phyloP scores from a whole-genome alignment of 2,113 vertebrate genomes.

The Hippotragus niger region DNA sequence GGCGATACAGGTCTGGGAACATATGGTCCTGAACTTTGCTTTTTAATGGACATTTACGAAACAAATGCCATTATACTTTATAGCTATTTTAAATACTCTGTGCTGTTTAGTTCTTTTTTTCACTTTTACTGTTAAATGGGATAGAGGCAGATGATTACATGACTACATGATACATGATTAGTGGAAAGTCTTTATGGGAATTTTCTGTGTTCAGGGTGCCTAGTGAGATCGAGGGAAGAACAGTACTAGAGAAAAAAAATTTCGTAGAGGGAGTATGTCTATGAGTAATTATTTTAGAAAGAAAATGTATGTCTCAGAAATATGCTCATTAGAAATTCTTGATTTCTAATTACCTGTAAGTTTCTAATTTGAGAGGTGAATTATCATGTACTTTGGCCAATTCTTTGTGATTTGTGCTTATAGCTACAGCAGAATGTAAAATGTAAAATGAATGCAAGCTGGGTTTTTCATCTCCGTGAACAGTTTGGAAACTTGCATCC shows the following conservation, averaged over 20 bases:
- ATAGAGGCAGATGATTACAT: background rate
- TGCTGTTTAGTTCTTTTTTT: background rate
- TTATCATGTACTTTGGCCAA: background rate
- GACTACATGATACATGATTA: background rate
- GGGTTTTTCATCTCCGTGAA: constrained; percentile 36
- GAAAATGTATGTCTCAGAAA: constrained; percentile 23
- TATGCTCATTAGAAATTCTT: constrained; percentile 43
- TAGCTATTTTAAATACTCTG: background rate
- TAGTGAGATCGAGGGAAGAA: background rate
- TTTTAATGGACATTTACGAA: constrained; percentile 25
- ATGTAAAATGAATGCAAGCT: background rate
- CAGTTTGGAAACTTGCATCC: constrained; percentile 24
- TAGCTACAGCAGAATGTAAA: background rate
- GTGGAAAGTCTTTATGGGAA: background rate
- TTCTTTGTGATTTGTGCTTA: background rate
- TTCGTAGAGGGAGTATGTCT: background rate
- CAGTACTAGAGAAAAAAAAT: background rate
- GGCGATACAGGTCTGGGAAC: background rate
- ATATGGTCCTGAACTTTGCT: background rate
- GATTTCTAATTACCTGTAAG: constrained; percentile 23
- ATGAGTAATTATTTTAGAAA: constrained; percentile 16
- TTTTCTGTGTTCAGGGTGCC: background rate
- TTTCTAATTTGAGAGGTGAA: background rate
- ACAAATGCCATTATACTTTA: background rate
- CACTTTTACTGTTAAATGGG: background rate